phyloP scores from a whole-genome alignment of 2,113 vertebrate species.

The Apaloderma vittatum region DNA sequence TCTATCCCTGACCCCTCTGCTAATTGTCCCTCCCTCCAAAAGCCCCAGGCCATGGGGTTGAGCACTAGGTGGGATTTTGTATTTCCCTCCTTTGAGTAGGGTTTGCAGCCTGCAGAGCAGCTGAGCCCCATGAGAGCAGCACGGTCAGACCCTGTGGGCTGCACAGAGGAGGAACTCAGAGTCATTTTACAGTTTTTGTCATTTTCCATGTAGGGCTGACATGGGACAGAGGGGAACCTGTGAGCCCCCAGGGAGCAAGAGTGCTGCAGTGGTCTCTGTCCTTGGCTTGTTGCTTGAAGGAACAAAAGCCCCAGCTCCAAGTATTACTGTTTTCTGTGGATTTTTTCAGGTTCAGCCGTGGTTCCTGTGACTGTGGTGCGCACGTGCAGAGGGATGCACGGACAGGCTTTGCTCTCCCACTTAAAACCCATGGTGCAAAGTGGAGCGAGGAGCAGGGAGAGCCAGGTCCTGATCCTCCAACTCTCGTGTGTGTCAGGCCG shows the following conservation, averaged over 20 bases:
- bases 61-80: not conserved
- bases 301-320: not conserved
- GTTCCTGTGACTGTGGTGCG: not conserved
- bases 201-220: not conserved
- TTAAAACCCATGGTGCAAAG: accelerated
- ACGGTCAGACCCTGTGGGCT: not conserved
- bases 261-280: not conserved
- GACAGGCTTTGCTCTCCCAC: not conserved
- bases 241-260: not conserved
- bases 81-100: not conserved
- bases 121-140: not conserved
- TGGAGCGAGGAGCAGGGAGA: not conserved
- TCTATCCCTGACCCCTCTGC: not conserved
- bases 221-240: not conserved
- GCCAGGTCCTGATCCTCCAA: not conserved
- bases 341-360: not conserved
- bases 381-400: not conserved
- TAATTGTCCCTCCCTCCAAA: not conserved
- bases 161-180: not conserved
- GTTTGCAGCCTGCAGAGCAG: not conserved
- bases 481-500: accelerated
- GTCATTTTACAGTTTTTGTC: not conserved
- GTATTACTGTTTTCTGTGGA: not conserved
- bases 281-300: not conserved
- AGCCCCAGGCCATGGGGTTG: accelerated